Base-by-base conservation (phyloP, 2,888 invertebrate genomes). In the Drosophila maculinotata region DNA sequence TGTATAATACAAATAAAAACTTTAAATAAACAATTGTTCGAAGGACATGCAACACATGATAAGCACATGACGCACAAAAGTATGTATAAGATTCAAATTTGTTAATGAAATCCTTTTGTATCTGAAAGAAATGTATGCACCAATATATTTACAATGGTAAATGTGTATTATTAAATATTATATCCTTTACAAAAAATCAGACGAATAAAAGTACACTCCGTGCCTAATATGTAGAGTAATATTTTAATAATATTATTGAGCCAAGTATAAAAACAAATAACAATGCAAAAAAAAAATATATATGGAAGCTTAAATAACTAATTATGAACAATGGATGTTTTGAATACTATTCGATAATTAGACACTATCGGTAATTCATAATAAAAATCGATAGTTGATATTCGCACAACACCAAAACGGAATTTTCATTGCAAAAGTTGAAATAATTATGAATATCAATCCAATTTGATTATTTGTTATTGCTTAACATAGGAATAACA, bases 241-340 rank as follows among this genome's bases (percentile, higher is more conserved):
- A 74, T 66, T 67, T 64, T 63, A 64, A 62, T 79, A 60, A 58
- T 71, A 68, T 73, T 79, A 67, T 79, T 76, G 85, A 80, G 80
- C 77, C 70, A 73, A 73, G 67, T 76, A 76, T 83, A 86, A 83
- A 86, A 86, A 86, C 84, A 80, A 86, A 86, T 80, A 80, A 80
- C 80, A 80, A 86, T 80, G 59, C 35, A 64, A 64, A 69, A 72
- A 76, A 82, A 78, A 80, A 79, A 74, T 48, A 39, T n/a, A 42
- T 44, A 23, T 28, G 35, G 31, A 73, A 62, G 58, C 74, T 80
- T 83, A 77, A 26, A 8, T 33, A 59, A 31, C 45, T 73, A 79
- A 66, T 69, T 66, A 54, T 54, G 10, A 57, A 58, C 30, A 54
- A 41, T 47, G 36, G 23, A 51, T 20, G 26, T 26, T 36, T 33